Evolutionary conservation across 2,797 vertebrate genomes (phyloP), one percentile per base, ranked within the genome.

Genomic region (Acanthis flammea): DNA sequence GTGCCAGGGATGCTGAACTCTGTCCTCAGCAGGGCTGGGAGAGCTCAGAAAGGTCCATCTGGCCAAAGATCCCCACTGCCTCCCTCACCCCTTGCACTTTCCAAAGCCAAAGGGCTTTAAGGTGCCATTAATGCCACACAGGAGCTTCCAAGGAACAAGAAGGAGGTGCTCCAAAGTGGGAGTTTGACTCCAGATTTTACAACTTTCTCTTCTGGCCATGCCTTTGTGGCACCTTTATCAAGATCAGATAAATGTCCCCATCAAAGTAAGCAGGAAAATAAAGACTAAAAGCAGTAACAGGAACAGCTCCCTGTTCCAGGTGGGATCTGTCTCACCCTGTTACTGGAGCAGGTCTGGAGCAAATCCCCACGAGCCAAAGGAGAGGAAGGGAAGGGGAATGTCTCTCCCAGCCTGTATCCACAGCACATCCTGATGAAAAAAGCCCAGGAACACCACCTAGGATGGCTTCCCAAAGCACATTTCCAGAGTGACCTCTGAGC

Each of bases 331-430:
- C 41, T 30, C 12, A 51, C 8, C 8, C 30, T 50, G 15, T 2
- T 1, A 17, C 39, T 15, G 37, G 25, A 63, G 66, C 4, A 4
- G 23, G 33, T 5, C 39, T 45, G 68, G 48, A 88, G 50, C 53
- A 39, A 45, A 88, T 2, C 14, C 10, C 1, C 15, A 5, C 0
- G 2, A 53, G 9, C 9, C 54, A 25, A 18, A 33, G n/a, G 25
- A 79, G 44, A 48, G 39, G 16, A 68, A 19, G 17, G 45, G 14
- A 53, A 55, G 31, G 14, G 17, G 8, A 19, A 25, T 23, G 25
- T 9, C 31, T 13, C 31, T 63, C 23, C 0, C 0, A 2, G 42
- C 18, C 42, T n/a, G 0, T 12, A n/a, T 3, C 55, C 80, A 45
- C 4, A 81, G 48, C 31, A 60, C 25, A 63, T 10, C 39, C 55